A percentile compares a stretch with the other conserved stretches of the same genome.
phyloP scores from a whole-genome alignment of 1,140 invertebrate species.

The Orius insidiosus region DNA sequence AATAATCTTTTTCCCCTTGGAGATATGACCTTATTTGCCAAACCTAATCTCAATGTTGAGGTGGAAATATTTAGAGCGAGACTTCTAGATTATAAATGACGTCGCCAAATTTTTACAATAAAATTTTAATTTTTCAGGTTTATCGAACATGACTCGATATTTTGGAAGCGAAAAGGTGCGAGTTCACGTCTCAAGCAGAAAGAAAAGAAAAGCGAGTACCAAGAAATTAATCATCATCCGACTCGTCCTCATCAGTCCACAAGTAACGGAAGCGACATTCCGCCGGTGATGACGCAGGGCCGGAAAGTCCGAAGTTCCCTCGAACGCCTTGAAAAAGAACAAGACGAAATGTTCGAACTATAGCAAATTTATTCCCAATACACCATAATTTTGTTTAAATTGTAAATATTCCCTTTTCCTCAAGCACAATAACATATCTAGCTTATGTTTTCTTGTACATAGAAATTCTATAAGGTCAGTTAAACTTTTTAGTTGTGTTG shows the following conservation, averaged over 20 bases:
- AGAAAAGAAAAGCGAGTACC: slow-evolving; percentile 8
- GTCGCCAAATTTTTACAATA: slow-evolving; percentile 14
- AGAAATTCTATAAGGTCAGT: too few relatives aligned
- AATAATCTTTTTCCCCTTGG: too few relatives aligned
- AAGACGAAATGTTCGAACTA: slow-evolving; percentile 80
- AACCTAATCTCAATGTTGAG: too few relatives aligned
- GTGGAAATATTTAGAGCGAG: too few relatives aligned
- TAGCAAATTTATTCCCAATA: slow-evolving; percentile 41
- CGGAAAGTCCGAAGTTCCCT: slow-evolving; percentile 57
- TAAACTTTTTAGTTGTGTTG: too few relatives aligned
- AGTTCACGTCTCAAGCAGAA: slow-evolving; percentile 25
- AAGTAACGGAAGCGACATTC: slow-evolving; percentile 20
- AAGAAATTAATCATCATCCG: slow-evolving; percentile 20
- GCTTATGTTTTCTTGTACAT: too few relatives aligned
- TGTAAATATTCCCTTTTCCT: too few relatives aligned
- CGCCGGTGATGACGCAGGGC: slow-evolving; percentile 60
- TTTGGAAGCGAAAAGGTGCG: slow-evolving; percentile 23
- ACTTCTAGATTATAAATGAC: too few relatives aligned
- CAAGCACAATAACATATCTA: too few relatives aligned
- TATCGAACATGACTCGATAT: slow-evolving; percentile 21
- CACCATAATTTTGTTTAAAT: background rate
- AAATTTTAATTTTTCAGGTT: slow-evolving; percentile 21
- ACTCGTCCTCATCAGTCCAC: slow-evolving; percentile 14
- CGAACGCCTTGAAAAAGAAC: slow-evolving; percentile 59
- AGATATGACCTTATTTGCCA: too few relatives aligned